phyloP scores from a whole-genome alignment of 2,888 invertebrate species.

The Tenthredo distinguenda region DNA sequence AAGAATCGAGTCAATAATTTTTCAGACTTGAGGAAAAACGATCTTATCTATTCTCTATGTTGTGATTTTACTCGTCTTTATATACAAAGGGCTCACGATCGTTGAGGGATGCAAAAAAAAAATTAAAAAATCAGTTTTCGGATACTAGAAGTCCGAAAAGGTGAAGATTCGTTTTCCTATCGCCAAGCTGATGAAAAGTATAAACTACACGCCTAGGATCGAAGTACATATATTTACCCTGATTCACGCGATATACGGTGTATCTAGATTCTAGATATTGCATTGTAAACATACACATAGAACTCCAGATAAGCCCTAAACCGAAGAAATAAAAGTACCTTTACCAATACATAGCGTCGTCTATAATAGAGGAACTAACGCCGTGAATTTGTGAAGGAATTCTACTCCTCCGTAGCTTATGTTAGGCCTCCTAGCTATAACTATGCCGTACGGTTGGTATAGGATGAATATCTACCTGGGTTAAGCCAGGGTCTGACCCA shows the following conservation, averaged over 20 bases:
- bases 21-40: background rate
- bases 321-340: background rate
- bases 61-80: no score
- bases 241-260: background rate
- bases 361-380: background rate
- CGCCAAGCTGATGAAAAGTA: background rate
- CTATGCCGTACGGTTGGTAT: background rate
- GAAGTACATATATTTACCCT: no score
- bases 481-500: slow-evolving; percentile 10
- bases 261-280: background rate
- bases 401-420: background rate
- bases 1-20: no score
- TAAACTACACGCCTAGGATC: no score
- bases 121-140: no score
- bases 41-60: no score
- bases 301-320: background rate
- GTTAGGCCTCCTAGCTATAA: background rate
- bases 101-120: no score
- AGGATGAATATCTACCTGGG: slow-evolving; percentile 22
- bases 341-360: background rate
- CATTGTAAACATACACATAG: background rate
- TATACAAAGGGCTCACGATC: no score
- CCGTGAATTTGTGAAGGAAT: slow-evolving; percentile 4
- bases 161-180: background rate
- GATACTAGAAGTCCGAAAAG: background rate